Conservation (phyloP, 2,797 vertebrate species). For the Tragelaphus oryx region DNA sequence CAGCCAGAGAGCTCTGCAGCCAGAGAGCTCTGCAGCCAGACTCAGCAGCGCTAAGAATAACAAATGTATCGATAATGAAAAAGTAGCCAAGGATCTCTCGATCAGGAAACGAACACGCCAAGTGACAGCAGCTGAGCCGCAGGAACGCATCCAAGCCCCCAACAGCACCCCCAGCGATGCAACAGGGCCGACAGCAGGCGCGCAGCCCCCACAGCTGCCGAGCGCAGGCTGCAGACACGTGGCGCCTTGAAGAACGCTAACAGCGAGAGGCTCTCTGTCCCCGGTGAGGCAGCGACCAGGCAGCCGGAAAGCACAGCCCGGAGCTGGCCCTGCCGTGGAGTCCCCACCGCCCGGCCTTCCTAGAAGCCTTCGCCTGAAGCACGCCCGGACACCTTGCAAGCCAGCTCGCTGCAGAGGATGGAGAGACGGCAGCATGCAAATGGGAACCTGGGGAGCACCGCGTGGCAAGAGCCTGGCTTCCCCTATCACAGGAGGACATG, state of each 20-base stretch:
- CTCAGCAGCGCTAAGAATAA: accelerated
- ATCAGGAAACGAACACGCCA: not conserved
- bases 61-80: too few relatives aligned
- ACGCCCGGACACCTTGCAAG: not conserved
- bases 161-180: accelerated
- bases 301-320: not conserved
- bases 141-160: not conserved
- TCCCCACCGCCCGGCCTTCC: not conserved
- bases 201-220: accelerated
- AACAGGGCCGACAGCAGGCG: accelerated
- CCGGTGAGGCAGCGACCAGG: not conserved
- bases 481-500: not conserved
- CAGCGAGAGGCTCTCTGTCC: not conserved
- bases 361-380: not conserved
- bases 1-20: not conserved
- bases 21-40: not conserved
- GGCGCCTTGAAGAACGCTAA: not conserved
- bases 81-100: not conserved
- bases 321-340: not conserved
- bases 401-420: not conserved
- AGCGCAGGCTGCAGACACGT: accelerated
- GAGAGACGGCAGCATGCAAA: not conserved
- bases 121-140: not conserved
- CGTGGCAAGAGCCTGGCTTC: not conserved
- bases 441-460: not conserved